These are phyloP conservation scores for Meganola albula DNA, from an alignment of 2,888 invertebrate genomes.

Conservation along the genomic window DNA sequence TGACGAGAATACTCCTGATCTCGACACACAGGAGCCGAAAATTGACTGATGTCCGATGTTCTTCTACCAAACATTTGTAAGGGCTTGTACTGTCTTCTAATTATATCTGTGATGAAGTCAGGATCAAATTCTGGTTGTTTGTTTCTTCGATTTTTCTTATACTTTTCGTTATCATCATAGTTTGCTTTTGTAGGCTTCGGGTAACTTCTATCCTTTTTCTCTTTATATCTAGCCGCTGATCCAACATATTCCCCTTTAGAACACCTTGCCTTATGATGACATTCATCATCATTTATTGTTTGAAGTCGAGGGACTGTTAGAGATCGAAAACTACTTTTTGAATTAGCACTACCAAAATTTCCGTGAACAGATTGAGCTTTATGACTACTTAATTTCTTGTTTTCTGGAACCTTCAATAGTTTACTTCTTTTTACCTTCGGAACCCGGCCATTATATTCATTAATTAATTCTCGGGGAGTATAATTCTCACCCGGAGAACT, in stretches of 20 bases:
- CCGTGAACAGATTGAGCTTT: conserved; percentile 35
- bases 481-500: no score
- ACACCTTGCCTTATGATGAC: no score
- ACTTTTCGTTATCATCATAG: no score
- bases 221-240: conserved; percentile 15
- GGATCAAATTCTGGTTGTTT: conserved; percentile 39
- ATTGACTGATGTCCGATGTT: conserved; percentile 54
- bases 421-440: conserved; percentile 27
- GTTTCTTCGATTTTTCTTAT: conserved; percentile 19
- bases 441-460: conserved; percentile 11
- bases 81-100: conserved; percentile 58
- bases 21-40: conserved; percentile 62
- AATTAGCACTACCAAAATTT: conserved; percentile 30
- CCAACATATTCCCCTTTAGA: conserved; percentile 22
- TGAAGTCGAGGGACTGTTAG: conserved; percentile 29
- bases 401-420: conserved; percentile 21
- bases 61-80: conserved; percentile 50
- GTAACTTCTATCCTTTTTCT: conserved; percentile 26
- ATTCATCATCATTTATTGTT: conserved; percentile 22
- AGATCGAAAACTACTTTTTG: conserved; percentile 46
- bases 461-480: conserved; percentile 18
- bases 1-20: conserved; percentile 46
- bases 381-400: conserved; percentile 31
- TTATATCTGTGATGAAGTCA: conserved; percentile 60
- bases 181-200: conserved; percentile 18